Percentiles rank a stretch among this genome's conserved stretches.
phyloP scores from a whole-genome alignment of 2,113 vertebrate species.

The Aegithalos caudatus region DNA sequence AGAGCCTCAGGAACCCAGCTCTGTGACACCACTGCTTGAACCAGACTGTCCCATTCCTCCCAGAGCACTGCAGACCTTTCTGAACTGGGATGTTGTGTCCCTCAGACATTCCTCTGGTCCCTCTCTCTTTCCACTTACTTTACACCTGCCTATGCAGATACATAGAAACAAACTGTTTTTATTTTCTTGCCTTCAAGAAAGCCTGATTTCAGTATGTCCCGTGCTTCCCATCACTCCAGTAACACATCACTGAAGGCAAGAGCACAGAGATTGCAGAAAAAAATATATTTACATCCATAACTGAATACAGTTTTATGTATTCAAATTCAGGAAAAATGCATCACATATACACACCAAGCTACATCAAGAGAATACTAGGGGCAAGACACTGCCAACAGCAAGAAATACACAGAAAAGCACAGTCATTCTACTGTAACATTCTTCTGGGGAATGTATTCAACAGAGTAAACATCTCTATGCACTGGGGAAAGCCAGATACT shows the following conservation, averaged over 20 bases:
- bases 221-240: background rate
- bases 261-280: constrained; percentile 25
- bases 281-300: constrained; percentile 31
- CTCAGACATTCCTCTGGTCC: background rate
- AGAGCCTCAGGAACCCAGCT: background rate
- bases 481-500: background rate
- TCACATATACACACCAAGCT: constrained; percentile 27
- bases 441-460: background rate
- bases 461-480: background rate
- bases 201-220: background rate
- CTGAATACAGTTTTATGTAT: constrained; percentile 30
- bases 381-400: constrained; percentile 29
- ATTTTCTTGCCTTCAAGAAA: constrained; percentile 51
- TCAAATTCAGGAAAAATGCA: constrained; percentile 23
- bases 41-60: background rate
- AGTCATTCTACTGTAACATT: constrained; percentile 26
- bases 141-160: constrained; percentile 1
- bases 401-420: constrained; percentile 36
- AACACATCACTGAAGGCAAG: constrained; percentile 38
- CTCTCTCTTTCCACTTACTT: background rate
- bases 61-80: background rate
- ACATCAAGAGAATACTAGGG: constrained; percentile 32
- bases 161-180: background rate
- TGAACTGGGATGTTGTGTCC: background rate
- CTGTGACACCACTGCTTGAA: background rate